Conservation (phyloP, 1,140 invertebrate species). For the Macrobrachium nipponense region DNA sequence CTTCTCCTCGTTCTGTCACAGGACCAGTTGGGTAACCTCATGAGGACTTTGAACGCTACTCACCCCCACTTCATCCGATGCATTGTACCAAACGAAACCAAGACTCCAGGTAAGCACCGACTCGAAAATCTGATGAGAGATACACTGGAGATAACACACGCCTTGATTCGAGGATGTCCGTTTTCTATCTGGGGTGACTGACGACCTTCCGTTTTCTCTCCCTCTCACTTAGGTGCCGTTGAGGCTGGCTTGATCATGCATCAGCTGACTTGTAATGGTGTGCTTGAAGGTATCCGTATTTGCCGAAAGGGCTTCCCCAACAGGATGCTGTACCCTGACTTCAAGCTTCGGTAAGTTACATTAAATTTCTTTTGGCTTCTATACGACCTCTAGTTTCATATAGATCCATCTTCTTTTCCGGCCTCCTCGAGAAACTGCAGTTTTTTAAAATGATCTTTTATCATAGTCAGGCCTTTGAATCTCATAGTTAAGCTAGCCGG, state of each 20-base stretch:
- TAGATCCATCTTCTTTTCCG: neutral
- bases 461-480: too few relatives aligned
- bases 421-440: too few relatives aligned
- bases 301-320: conserved; percentile 54
- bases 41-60: conserved; percentile 73
- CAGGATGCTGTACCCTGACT: conserved; percentile 49
- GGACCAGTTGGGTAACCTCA: conserved; percentile 72
- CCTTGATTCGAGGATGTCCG: too few relatives aligned
- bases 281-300: conserved; percentile 52
- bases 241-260: conserved; percentile 99
- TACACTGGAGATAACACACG: neutral
- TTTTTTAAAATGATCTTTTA: too few relatives aligned
- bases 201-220: neutral
- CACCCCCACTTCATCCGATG: conserved; percentile 78
- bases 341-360: conserved; percentile 39
- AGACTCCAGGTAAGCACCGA: conserved; percentile 28
- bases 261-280: conserved; percentile 99
- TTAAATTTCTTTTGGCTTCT: conserved; percentile 77
- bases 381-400: neutral
- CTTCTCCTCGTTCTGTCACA: conserved; percentile 54
- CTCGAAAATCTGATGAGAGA: neutral
- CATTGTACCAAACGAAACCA: conserved; percentile 76
- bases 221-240: conserved; percentile 82
- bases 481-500: too few relatives aligned
- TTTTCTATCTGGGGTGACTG: too few relatives aligned